Percentiles rank a stretch among this genome's conserved stretches.
These are phyloP conservation scores for Okamejei kenojei DNA, from an alignment of 2,797 vertebrate genomes.

Conservation along the genomic window DNA sequence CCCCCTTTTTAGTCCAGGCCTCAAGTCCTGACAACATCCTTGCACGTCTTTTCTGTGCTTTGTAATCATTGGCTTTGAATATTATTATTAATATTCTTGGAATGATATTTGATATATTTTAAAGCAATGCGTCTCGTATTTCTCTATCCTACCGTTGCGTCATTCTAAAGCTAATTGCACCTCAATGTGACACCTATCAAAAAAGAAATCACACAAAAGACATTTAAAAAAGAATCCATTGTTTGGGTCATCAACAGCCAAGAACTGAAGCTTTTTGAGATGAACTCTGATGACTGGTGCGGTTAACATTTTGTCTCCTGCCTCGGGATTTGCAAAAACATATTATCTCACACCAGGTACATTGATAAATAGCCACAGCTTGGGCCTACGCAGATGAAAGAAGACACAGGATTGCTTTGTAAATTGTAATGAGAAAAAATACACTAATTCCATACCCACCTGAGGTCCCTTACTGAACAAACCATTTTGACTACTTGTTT, in stretches of 20 bases:
- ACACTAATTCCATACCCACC: neutral
- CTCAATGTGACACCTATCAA: neutral
- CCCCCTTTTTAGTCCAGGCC: no score
- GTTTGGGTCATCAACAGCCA: neutral
- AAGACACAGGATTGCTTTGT: neutral
- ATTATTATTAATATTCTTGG: neutral
- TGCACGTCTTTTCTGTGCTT: no score
- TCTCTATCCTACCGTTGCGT: no score
- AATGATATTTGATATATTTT: neutral
- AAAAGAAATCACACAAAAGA: neutral
- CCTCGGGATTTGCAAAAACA: neutral
- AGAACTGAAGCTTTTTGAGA: neutral
- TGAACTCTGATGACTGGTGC: neutral
- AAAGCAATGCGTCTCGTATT: no score
- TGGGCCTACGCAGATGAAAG: neutral
- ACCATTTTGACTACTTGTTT: neutral
- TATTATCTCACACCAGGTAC: neutral
- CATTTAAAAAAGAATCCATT: neutral
- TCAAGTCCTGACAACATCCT: no score
- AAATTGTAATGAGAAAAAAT: neutral
- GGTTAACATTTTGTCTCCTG: neutral
- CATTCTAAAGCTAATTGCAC: neutral
- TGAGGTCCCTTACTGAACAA: neutral
- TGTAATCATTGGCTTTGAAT: neutral
- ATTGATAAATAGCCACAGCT: neutral